Evolutionary conservation across 1,140 invertebrate genomes (phyloP).

Genomic region (Leptinotarsa lineolata): DNA sequence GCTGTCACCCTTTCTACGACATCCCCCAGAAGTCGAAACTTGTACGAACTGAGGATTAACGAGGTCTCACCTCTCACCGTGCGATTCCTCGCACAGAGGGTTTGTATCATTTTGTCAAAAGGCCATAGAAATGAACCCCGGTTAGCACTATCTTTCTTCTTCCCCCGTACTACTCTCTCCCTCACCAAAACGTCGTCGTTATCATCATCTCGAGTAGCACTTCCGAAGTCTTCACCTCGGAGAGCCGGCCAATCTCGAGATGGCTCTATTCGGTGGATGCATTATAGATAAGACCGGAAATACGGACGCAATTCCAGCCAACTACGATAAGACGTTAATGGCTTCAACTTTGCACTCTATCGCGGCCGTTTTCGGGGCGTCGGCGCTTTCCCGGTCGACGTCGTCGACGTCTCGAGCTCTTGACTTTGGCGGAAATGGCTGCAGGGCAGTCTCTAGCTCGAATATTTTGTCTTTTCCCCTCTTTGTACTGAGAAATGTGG

Average conservation of each 20-base stretch:
- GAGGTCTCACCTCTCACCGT: too few relatives aligned
- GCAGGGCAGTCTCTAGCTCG: too few relatives aligned
- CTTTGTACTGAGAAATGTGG: too few relatives aligned
- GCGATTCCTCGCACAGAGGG: too few relatives aligned
- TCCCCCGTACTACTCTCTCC: background rate
- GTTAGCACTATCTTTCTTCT: background rate
- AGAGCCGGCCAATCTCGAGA: constrained; percentile 48
- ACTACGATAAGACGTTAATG: constrained; percentile 56
- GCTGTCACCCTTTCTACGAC: too few relatives aligned
- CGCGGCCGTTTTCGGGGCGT: constrained; percentile 41
- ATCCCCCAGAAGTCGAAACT: too few relatives aligned
- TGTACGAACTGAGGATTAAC: too few relatives aligned
- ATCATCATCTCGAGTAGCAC: constrained; percentile 27
- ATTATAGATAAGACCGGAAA: constrained; percentile 56
- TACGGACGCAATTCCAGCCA: constrained; percentile 53
- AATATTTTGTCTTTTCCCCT: too few relatives aligned
- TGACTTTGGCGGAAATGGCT: background rate
- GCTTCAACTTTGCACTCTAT: constrained; percentile 57
- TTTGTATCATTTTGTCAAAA: too few relatives aligned
- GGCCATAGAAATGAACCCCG: too few relatives aligned
- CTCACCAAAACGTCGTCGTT: background rate
- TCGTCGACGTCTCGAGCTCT: constrained; percentile 38
- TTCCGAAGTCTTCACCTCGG: constrained; percentile 42
- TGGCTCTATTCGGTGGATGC: constrained; percentile 48
- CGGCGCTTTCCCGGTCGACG: constrained; percentile 30